Evolutionary conservation across 2,797 vertebrate species (phyloP).

Genomic region (Tiaroga cobitis): DNA sequence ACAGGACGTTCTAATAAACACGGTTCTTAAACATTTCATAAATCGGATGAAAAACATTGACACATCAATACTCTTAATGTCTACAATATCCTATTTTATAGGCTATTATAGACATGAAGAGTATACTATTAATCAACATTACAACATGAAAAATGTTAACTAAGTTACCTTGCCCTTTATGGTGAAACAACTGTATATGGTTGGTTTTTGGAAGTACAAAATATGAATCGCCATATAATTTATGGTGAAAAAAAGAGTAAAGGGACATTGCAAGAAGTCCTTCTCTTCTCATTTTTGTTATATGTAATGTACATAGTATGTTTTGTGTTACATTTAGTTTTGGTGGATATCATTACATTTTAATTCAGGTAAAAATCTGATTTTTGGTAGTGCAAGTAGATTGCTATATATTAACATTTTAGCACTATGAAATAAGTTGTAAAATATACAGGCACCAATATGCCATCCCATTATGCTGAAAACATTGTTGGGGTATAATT

Average conservation of each 20-base stretch:
- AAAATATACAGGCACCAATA: neutral
- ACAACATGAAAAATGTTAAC: neutral
- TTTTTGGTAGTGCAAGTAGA: neutral
- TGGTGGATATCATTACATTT: neutral
- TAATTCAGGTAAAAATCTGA: neutral
- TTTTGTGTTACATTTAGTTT: neutral
- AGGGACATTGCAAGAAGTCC: neutral
- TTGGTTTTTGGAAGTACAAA: neutral
- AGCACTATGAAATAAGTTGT: neutral
- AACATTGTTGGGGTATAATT: neutral
- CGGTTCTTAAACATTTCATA: neutral
- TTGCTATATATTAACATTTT: neutral
- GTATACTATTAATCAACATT: neutral
- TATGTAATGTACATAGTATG: neutral
- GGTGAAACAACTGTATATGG: neutral
- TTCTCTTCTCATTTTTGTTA: neutral
- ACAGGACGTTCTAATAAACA: neutral
- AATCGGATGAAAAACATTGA: neutral
- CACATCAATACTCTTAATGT: neutral
- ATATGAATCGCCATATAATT: neutral
- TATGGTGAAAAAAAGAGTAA: neutral
- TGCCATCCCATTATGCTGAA: neutral
- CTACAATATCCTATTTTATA: neutral
- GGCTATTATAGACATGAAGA: neutral
- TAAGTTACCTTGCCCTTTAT: neutral